Evolutionary conservation across 2,113 vertebrate genomes (phyloP).

Genomic region (Sturnus vulgaris): DNA sequence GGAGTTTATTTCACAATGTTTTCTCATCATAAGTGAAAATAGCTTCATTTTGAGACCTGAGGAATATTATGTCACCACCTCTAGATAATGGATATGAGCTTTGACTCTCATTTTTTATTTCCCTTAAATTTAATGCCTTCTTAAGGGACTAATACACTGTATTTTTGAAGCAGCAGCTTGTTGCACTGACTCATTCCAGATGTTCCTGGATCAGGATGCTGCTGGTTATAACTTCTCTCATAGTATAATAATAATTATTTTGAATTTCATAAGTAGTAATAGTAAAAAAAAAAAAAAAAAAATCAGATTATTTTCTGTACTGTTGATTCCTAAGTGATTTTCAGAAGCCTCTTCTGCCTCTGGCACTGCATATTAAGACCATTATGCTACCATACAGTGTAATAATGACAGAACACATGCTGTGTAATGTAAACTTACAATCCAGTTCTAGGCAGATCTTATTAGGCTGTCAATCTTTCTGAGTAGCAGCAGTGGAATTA

Average conservation of each 20-base stretch:
- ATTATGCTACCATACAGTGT: conserved; percentile 44
- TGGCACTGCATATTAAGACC: conserved; percentile 53
- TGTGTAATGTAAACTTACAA: conserved; percentile 63
- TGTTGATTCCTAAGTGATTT: conserved; percentile 63
- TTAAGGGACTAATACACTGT: neutral
- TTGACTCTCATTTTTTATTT: neutral
- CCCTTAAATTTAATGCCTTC: neutral
- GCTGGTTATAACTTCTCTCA: neutral
- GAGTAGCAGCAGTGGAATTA: neutral
- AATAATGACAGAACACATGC: conserved; percentile 62
- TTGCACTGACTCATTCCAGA: neutral
- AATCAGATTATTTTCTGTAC: conserved; percentile 20
- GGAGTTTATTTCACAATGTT: neutral
- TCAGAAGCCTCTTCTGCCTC: conserved; percentile 58
- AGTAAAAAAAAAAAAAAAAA: neutral
- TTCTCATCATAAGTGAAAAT: neutral
- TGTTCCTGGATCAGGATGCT: neutral
- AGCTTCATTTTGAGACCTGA: neutral
- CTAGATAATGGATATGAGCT: neutral
- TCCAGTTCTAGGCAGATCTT: conserved; percentile 40
- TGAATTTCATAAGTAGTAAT: conserved; percentile 10
- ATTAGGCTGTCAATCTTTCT: conserved; percentile 63
- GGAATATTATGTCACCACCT: neutral
- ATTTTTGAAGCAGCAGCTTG: neutral
- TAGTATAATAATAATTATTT: conserved; percentile 1